Conservation (phyloP, 2,888 invertebrate species). For the Netelia virgata region DNA sequence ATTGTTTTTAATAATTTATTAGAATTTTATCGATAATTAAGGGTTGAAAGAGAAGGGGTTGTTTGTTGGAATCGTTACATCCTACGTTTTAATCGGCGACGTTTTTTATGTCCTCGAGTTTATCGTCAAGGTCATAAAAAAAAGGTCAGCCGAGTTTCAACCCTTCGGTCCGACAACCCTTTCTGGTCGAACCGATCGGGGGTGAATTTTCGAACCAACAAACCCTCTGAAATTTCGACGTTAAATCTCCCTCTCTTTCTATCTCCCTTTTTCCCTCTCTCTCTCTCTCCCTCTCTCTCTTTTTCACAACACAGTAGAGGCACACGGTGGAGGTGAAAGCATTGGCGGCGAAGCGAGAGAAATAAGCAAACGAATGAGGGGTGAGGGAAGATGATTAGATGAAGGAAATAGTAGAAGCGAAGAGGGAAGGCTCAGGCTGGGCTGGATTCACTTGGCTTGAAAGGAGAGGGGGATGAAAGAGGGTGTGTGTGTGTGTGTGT, state of each 20-base stretch:
- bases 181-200: no score
- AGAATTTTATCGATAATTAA: no score
- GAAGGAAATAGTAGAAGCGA: constrained; percentile 51
- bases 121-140: no score
- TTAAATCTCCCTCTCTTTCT: constrained; percentile 11
- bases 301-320: not conserved
- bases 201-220: no score
- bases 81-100: no score
- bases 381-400: constrained; percentile 16
- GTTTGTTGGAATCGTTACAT: no score
- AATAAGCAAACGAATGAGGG: constrained; percentile 18
- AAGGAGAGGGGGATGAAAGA: not conserved
- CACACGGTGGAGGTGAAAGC: constrained; percentile 1
- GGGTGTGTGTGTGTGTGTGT: not conserved
- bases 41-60: no score
- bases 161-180: no score
- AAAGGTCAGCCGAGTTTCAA: no score
- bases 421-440: constrained; percentile 22
- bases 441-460: constrained; percentile 17
- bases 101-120: no score
- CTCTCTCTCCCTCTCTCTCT: constrained; percentile 57
- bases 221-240: no score
- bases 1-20: no score
- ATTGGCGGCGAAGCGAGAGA: constrained; percentile 12
- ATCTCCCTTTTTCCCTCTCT: constrained; percentile 63